A percentile compares a stretch with the other conserved stretches of the same genome.
These are phyloP conservation scores for Hipposideros armiger DNA, from an alignment of 2,113 vertebrate genomes.

Conservation along the genomic window DNA sequence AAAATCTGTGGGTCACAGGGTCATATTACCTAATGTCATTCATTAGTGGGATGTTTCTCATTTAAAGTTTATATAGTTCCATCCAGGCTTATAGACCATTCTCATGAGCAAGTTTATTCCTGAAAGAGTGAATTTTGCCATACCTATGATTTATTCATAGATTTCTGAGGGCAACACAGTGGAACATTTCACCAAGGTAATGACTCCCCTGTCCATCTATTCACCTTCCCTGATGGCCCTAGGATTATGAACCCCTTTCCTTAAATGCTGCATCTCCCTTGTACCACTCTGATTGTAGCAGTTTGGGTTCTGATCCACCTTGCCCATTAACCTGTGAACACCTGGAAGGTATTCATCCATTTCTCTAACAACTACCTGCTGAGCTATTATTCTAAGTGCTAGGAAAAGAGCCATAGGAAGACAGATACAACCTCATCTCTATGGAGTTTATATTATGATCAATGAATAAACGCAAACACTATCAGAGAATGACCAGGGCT, in stretches of 20 bases:
- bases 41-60: neutral
- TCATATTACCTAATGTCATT: too few species aligned
- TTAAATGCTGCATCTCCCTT: neutral
- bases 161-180: neutral
- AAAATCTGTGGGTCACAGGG: neutral
- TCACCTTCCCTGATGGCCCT: neutral
- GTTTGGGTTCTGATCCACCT: neutral
- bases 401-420: neutral
- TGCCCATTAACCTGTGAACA: too few species aligned
- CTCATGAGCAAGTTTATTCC: neutral
- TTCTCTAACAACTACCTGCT: neutral
- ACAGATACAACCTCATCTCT: neutral
- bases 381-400: neutral
- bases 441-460: neutral
- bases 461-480: neutral
- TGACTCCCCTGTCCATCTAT: neutral
- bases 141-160: too few species aligned
- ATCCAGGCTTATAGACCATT: neutral
- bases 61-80: neutral
- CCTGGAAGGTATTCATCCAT: neutral
- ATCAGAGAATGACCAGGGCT: neutral
- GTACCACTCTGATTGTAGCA: too few species aligned
- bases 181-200: neutral
- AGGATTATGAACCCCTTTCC: too few species aligned
- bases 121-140: neutral